phyloP scores from a whole-genome alignment of 2,888 invertebrate genomes.

The Fragum whitleyi region DNA sequence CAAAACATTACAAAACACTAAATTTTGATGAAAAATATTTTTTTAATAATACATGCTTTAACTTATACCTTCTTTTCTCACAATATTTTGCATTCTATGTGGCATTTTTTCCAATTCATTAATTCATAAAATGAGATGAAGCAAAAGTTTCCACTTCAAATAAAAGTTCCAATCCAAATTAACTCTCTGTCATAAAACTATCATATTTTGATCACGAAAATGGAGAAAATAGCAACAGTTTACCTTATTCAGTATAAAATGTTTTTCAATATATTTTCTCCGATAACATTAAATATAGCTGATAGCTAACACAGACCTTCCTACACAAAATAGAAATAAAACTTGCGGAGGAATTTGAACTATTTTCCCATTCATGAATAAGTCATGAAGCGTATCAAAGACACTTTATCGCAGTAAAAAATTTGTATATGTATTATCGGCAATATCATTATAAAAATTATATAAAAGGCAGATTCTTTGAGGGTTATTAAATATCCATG shows the following conservation, averaged over 20 bases:
- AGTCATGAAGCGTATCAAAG: slow-evolving; percentile 49
- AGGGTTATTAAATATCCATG: no score
- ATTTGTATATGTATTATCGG: slow-evolving; percentile 14
- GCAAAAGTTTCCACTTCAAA: no score
- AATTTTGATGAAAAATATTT: no score
- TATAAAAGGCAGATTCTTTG: no score
- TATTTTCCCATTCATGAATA: slow-evolving; percentile 59
- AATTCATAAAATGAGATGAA: no score
- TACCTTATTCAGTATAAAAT: slow-evolving; percentile 18
- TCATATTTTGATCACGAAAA: slow-evolving; percentile 5
- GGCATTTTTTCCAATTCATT: no score
- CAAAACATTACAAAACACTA: no score
- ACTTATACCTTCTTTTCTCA: no score
- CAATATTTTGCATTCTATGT: no score
- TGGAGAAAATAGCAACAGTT: slow-evolving; percentile 14
- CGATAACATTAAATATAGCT: slow-evolving; percentile 18
- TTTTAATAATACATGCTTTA: no score
- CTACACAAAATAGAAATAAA: slow-evolving; percentile 31
- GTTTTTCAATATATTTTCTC: slow-evolving; percentile 19
- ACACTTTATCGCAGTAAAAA: slow-evolving; percentile 36
- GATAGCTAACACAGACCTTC: slow-evolving; percentile 14
- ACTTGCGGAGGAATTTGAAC: slow-evolving; percentile 48
- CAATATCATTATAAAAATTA: slow-evolving; percentile 21
- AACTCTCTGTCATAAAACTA: not conserved
- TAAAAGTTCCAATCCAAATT: no score